Evolutionary conservation across 2,888 invertebrate genomes (phyloP).

Genomic region (Caenorhabditis sp.): DNA sequence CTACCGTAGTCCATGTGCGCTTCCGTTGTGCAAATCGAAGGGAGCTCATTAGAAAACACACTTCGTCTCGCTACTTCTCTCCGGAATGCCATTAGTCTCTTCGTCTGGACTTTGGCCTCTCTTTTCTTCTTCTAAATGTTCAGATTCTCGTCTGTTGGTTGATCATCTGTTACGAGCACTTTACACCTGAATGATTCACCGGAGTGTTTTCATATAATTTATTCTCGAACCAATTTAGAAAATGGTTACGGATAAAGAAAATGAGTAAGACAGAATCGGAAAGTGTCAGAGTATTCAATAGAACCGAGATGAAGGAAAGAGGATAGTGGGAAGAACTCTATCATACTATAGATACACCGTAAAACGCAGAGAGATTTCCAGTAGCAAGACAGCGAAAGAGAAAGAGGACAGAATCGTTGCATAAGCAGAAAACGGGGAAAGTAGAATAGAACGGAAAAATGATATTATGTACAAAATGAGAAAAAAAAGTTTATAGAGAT

Average conservation of each 20-base stretch:
- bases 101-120: conserved; percentile 26
- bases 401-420: conserved; percentile 26
- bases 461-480: too few relatives aligned
- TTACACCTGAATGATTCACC: conserved; percentile 14
- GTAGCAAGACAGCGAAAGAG: conserved; percentile 38
- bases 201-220: conserved; percentile 14
- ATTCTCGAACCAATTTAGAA: conserved; percentile 7
- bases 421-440: conserved; percentile 15
- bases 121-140: conserved; percentile 12
- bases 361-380: conserved; percentile 30
- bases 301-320: conserved; percentile 25
- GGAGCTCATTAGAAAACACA: conserved; percentile 53
- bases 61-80: background rate
- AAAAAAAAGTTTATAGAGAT: conserved; percentile 4
- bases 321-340: conserved; percentile 10
- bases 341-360: conserved; percentile 32
- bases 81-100: conserved; percentile 25
- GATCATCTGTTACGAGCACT: conserved; percentile 29
- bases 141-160: conserved; percentile 8
- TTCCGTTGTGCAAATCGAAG: conserved; percentile 14
- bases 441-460: background rate
- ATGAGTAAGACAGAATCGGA: conserved; percentile 2
- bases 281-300: background rate
- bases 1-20: conserved; percentile 17
- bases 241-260: background rate